Percentiles rank a stretch among this genome's conserved stretches.
These are phyloP conservation scores for Papilio helenus DNA, from an alignment of 1,140 invertebrate species.

Conservation along the genomic window DNA sequence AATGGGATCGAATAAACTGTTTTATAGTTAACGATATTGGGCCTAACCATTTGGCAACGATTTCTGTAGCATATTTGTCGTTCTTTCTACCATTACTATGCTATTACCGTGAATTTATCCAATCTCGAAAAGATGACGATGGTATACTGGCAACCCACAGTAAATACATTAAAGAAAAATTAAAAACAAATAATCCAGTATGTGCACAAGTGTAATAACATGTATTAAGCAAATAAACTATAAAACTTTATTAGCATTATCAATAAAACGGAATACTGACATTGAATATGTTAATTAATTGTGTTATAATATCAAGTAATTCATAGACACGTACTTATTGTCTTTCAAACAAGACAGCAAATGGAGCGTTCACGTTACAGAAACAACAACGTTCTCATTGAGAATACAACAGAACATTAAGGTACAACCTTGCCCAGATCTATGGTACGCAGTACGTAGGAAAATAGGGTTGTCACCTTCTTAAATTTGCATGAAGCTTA, in stretches of 20 bases:
- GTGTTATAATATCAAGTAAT: background rate
- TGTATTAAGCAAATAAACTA: background rate
- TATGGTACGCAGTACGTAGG: background rate
- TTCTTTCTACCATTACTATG: background rate
- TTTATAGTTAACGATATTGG: background rate
- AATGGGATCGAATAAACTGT: background rate
- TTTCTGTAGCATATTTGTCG: background rate
- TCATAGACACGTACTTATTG: background rate
- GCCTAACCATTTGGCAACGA: background rate
- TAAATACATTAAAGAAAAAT: background rate
- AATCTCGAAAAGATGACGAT: no score
- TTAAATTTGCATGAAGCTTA: background rate
- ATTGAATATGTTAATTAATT: background rate
- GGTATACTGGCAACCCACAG: no score
- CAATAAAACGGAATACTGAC: background rate
- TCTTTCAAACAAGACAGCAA: background rate
- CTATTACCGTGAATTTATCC: no score
- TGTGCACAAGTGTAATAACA: background rate
- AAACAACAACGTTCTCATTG: background rate
- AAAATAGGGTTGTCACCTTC: background rate
- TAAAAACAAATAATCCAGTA: background rate
- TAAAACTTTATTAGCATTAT: background rate
- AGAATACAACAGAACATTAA: background rate
- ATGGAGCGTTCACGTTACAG: background rate
- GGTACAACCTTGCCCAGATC: background rate